Conservation (phyloP, 35 echinoderm and acorn worm genomes). For the Ophioderma brevispina region DNA sequence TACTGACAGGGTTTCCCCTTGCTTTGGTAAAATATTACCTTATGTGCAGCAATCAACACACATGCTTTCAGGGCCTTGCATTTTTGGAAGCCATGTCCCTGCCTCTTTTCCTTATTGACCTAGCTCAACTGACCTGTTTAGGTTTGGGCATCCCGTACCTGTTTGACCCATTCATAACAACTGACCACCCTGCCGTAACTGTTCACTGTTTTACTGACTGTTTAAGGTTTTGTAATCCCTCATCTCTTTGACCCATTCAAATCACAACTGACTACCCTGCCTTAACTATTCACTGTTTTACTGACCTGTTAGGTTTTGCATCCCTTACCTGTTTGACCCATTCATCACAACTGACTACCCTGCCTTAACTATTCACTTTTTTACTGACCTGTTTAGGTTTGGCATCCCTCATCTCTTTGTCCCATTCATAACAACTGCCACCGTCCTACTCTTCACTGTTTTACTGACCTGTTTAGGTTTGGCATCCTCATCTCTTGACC, state of each 20-base stretch:
- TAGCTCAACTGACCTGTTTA: constrained; percentile 28
- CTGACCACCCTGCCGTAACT: background rate
- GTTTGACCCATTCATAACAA: constrained; percentile 6
- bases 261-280: no score
- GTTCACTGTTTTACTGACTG: no score
- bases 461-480: constrained; percentile 57
- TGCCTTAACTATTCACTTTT: background rate
- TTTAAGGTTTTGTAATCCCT: no score
- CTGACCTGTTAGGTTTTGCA: constrained; percentile 54
- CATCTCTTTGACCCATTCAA: no score
- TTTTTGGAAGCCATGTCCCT: no score
- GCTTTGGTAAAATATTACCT: no score
- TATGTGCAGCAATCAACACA: no score
- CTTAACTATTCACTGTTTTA: no score
- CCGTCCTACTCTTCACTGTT: background rate
- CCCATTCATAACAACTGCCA: background rate
- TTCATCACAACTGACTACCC: background rate
- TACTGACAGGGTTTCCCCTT: no score
- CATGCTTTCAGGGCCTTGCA: no score
- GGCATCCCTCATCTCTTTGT: background rate
- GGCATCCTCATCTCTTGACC: constrained; percentile 21
- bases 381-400: constrained; percentile 22
- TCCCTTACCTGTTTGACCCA: constrained; percentile 27
- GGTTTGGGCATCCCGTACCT: constrained; percentile 33
- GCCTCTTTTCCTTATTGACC: background rate